Evolutionary conservation across 2,888 invertebrate genomes (phyloP).

Genomic region (Parnassius glacialis): DNA sequence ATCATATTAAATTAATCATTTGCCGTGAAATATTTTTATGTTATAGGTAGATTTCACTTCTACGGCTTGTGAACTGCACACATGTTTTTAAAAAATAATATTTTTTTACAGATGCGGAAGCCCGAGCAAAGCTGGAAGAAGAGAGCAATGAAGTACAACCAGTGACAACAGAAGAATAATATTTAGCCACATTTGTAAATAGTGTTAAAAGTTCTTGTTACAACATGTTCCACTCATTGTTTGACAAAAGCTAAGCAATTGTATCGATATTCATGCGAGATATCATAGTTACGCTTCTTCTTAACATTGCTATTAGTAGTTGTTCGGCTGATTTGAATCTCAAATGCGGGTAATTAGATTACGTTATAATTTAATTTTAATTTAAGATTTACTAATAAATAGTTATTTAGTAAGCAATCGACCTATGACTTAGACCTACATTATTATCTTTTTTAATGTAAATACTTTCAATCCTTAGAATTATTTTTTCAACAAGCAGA

Average conservation of each 20-base stretch:
- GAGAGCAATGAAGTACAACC: constrained; percentile 55
- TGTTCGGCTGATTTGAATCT: constrained; percentile 4
- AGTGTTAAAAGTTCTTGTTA: constrained; percentile 69
- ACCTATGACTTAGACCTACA: too few species aligned
- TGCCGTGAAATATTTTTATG: too few species aligned
- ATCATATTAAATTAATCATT: too few species aligned
- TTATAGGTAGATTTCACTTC: too few species aligned
- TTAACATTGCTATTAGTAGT: constrained; percentile 7
- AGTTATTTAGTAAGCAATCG: too few species aligned
- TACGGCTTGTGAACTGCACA: too few species aligned
- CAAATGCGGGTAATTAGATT: neutral
- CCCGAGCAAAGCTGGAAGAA: constrained; percentile 73
- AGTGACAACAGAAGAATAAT: constrained; percentile 73
- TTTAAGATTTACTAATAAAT: too few species aligned
- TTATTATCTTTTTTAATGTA: too few species aligned
- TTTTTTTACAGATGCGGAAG: constrained; percentile 75
- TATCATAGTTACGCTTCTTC: constrained; percentile 26
- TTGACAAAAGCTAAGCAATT: constrained; percentile 57
- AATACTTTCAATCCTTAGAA: too few species aligned
- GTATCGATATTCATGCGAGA: constrained; percentile 21
- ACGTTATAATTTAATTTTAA: too few species aligned
- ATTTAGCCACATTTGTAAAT: constrained; percentile 78
- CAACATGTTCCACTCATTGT: constrained; percentile 64
- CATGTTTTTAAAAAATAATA: too few species aligned
- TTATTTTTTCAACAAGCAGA: too few species aligned